These are phyloP conservation scores for Tympanuchus pallidicinctus DNA, from an alignment of 2,113 vertebrate genomes.

Conservation along the genomic window DNA sequence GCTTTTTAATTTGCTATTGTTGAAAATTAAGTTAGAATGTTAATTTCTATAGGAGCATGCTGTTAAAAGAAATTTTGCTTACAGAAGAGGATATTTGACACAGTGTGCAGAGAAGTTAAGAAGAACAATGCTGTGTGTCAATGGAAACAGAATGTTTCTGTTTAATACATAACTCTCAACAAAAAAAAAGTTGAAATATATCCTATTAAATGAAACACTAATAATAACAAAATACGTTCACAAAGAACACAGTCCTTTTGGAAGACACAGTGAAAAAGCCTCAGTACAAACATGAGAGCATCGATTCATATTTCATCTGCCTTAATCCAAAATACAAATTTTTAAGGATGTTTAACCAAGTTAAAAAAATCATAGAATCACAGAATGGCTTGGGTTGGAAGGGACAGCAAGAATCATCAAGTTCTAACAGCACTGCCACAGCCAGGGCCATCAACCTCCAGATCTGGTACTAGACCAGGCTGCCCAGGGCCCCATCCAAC, in stretches of 20 bases:
- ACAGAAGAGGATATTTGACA: neutral
- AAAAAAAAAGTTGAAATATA: neutral
- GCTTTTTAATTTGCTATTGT: neutral
- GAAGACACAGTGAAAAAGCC: conserved; percentile 23
- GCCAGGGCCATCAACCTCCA: no score
- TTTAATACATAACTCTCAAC: conserved; percentile 24
- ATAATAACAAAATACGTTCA: conserved; percentile 34
- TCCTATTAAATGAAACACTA: neutral
- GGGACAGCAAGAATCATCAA: no score
- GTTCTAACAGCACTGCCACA: no score
- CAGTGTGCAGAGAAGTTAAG: neutral
- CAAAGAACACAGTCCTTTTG: neutral
- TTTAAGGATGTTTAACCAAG: conserved; percentile 20
- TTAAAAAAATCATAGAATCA: neutral
- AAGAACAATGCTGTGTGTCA: neutral
- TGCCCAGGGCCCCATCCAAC: no score
- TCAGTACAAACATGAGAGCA: conserved; percentile 38
- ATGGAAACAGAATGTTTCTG: neutral
- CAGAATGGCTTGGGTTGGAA: no score
- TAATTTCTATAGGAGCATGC: neutral
- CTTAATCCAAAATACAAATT: neutral
- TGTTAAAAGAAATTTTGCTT: neutral
- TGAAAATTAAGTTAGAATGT: neutral
- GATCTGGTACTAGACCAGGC: no score
- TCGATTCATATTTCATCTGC: conserved; percentile 1